These are phyloP conservation scores for Cliona cf. orientalis DNA, from an alignment of 37 sponge, comb jelly and placozoan species.

Conservation along the genomic window DNA sequence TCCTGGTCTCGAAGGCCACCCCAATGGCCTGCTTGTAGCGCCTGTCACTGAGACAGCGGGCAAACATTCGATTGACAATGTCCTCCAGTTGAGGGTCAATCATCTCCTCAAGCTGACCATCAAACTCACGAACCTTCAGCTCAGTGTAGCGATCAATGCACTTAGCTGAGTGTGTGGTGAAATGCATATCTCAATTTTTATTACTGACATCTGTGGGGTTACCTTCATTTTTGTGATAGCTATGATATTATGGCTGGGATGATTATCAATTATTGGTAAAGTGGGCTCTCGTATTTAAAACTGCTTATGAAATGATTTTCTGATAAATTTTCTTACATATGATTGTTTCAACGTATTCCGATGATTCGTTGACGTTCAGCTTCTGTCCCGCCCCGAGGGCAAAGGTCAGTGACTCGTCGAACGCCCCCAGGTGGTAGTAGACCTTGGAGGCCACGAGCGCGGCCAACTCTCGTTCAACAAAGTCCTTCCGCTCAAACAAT, in stretches of 20 bases:
- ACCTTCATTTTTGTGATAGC: not conserved
- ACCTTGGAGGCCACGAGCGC: conserved; percentile 98
- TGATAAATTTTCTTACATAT: conserved; percentile 75
- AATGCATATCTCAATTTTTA: not conserved
- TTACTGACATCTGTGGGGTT: not conserved
- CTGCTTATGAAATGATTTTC: not conserved
- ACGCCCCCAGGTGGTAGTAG: conserved; percentile 97
- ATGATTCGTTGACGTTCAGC: conserved; percentile 86
- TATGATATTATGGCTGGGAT: not conserved
- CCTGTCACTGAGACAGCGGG: conserved; percentile 81
- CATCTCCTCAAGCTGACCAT: conserved; percentile 14
- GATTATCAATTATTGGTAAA: not conserved
- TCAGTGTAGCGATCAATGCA: conserved; percentile 90
- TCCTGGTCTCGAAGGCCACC: conserved; percentile 92
- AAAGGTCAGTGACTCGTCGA: conserved; percentile 88
- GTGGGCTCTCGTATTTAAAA: not conserved
- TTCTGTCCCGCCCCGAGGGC: conserved; percentile 90
- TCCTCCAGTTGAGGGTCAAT: conserved; percentile 85
- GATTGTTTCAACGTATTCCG: conserved; percentile 96
- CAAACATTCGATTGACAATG: conserved; percentile 95
- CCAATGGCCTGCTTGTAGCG: conserved; percentile 95
- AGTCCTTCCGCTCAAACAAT: conserved; percentile 85
- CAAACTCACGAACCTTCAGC: conserved; percentile 72
- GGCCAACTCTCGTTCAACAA: conserved; percentile 85
- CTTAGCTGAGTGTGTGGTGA: conserved; percentile 54